A percentile compares a stretch with the other conserved stretches of the same genome.
These are phyloP conservation scores for Drosophila leontia DNA, from an alignment of 1,140 invertebrate species.

Conservation along the genomic window DNA sequence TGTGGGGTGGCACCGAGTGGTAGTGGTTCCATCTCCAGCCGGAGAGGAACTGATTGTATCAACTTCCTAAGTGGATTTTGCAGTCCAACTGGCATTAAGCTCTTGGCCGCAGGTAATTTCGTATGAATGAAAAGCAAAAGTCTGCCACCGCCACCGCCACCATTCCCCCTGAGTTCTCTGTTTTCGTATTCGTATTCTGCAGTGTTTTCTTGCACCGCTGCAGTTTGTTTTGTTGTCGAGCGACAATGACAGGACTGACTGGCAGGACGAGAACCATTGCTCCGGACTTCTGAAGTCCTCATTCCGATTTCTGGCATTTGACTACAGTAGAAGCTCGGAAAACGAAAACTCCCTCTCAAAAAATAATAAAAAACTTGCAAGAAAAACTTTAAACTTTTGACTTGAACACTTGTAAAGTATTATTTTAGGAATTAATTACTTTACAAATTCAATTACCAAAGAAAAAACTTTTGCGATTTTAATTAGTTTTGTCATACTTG, in stretches of 20 bases:
- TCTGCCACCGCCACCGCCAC: slow-evolving; percentile 28
- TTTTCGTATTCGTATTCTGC: slow-evolving; percentile 53
- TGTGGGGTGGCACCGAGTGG: slow-evolving; percentile 14
- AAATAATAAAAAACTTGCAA: background rate
- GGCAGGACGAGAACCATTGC: slow-evolving; percentile 16
- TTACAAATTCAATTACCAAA: background rate
- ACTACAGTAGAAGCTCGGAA: slow-evolving; percentile 21
- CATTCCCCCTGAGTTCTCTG: slow-evolving; percentile 7
- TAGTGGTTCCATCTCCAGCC: slow-evolving; percentile 41
- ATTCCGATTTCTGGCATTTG: slow-evolving; percentile 18
- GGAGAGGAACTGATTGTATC: slow-evolving; percentile 80
- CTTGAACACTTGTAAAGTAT: too few relatives aligned
- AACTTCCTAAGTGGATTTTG: slow-evolving; percentile 84
- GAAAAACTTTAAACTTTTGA: background rate
- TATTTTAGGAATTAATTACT: background rate
- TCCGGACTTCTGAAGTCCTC: slow-evolving; percentile 11
- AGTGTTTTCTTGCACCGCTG: slow-evolving; percentile 58
- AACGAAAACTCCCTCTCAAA: too few relatives aligned
- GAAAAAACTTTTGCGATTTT: background rate
- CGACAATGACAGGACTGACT: slow-evolving; percentile 42
- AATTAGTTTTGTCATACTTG: background rate
- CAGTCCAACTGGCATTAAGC: slow-evolving; percentile 83
- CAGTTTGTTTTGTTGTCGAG: slow-evolving; percentile 56
- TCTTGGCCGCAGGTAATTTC: slow-evolving; percentile 83
- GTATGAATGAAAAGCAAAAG: slow-evolving; percentile 83